A percentile compares a stretch with the other conserved stretches of the same genome.
These are phyloP conservation scores for Parasteatoda tepidariorum DNA, from an alignment of 1,140 invertebrate species.

Conservation along the genomic window DNA sequence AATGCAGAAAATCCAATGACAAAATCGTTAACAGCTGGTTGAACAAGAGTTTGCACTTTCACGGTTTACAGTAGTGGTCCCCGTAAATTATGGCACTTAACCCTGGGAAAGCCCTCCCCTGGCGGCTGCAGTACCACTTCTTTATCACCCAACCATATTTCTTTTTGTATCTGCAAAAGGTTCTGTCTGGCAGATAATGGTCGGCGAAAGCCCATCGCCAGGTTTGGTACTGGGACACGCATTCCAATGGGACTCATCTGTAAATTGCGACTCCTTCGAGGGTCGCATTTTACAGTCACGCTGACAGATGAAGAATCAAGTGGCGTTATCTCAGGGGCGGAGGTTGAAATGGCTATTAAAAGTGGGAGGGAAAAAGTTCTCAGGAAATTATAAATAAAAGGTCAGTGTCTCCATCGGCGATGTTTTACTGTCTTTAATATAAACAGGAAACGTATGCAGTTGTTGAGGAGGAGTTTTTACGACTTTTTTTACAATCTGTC, in stretches of 20 bases:
- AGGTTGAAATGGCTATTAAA: background rate
- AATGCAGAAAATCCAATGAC: background rate
- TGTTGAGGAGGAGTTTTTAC: background rate
- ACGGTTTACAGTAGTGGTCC: constrained; percentile 33
- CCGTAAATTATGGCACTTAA: constrained; percentile 61
- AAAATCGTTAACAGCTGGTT: constrained; percentile 57
- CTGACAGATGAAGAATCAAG: background rate
- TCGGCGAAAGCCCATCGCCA: background rate
- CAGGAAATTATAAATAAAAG: background rate
- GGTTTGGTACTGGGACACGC: background rate
- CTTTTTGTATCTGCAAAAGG: background rate
- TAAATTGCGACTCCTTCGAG: background rate
- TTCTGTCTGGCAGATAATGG: background rate
- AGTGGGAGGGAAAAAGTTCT: background rate
- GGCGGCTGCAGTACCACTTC: constrained; percentile 23
- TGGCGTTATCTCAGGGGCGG: background rate
- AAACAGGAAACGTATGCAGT: background rate
- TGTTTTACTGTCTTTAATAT: background rate
- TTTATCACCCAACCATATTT: constrained; percentile 47
- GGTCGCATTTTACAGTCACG: background rate
- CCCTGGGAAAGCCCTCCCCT: constrained; percentile 32
- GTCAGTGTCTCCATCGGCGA: background rate
- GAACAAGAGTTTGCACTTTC: constrained; percentile 59
- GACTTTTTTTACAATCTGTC: background rate
- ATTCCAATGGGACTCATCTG: background rate